Evolutionary conservation across 2,888 invertebrate genomes (phyloP), one percentile per base, ranked within the genome.

Genomic region (Xylocampa areola): DNA sequence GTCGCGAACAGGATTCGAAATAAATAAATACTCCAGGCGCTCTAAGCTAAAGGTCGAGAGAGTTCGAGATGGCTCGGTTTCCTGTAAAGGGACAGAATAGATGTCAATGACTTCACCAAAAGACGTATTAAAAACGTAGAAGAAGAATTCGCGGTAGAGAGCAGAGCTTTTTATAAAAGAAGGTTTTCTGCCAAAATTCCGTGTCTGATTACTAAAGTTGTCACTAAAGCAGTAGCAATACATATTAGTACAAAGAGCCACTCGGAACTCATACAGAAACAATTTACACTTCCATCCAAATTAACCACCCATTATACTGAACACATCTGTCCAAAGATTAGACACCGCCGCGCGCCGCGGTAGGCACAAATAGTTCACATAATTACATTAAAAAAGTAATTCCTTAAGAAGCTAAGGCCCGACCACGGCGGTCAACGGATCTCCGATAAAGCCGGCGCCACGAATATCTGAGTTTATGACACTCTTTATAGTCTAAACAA

Each of bases 401-500:
- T 39, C 51, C 48, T 45, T 59, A 57, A 61, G 54, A 29, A 47
- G 43, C 27, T 49, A 30, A 40, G 43, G 54, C 51, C 61, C 65
- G 52, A 52, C 45, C 67, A 47, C 59, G 63, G 62, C 67, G 65
- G 66, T 37, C 70, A 52, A 49, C 43, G 40, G 48, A 60, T 62
- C 77, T 87, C 85, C 51, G 52, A 66, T 66, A 66, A 87, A 84
- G 77, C 11, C 76, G 91, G 91, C 91, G 90, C 91, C 91, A 85
- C 74, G 59, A 77, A 79, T 84, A 88, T 88, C 87, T 76, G 13
- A 4, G 30, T 75, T 70, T 76, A 76, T 68, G 70, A 73, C 68
- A 73, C 71, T 60, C 68, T 78, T 76, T 89, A 86, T 80, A 77
- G 78, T 77, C 68, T 74, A 62, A 77, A 79, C 85, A 79, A 86